phyloP scores from a whole-genome alignment of 2,113 vertebrate genomes.

The Podarcis raffonei region DNA sequence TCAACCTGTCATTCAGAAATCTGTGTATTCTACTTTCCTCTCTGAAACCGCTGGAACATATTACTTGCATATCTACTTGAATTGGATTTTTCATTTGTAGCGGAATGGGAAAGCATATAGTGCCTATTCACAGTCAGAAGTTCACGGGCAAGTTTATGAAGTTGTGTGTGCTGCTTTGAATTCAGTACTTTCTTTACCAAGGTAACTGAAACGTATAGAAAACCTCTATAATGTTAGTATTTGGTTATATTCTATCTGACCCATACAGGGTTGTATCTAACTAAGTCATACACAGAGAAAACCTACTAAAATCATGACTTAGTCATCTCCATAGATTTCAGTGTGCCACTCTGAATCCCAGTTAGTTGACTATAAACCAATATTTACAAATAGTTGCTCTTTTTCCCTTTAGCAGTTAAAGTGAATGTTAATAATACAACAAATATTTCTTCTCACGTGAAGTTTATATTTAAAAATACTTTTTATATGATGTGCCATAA shows the following conservation, averaged over 20 bases:
- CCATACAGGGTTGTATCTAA: too few species aligned
- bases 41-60: neutral
- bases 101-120: neutral
- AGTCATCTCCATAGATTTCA: too few species aligned
- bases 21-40: neutral
- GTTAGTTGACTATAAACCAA: neutral
- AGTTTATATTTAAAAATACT: neutral
- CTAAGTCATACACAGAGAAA: too few species aligned
- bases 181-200: neutral
- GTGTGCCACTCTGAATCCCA: too few species aligned
- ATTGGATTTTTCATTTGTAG: neutral
- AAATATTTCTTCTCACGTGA: neutral
- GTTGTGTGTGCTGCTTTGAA: neutral
- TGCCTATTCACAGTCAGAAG: neutral
- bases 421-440: neutral
- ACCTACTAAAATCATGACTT: too few species aligned
- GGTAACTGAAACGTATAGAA: neutral
- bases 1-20: neutral
- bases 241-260: neutral
- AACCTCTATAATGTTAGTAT: neutral
- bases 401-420: neutral
- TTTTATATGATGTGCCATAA: slow-evolving; percentile 1
- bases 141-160: neutral
- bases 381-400: neutral
- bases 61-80: neutral